Evolutionary conservation across 2,888 invertebrate species (phyloP).

Genomic region (Chrysotoxum bicinctum): DNA sequence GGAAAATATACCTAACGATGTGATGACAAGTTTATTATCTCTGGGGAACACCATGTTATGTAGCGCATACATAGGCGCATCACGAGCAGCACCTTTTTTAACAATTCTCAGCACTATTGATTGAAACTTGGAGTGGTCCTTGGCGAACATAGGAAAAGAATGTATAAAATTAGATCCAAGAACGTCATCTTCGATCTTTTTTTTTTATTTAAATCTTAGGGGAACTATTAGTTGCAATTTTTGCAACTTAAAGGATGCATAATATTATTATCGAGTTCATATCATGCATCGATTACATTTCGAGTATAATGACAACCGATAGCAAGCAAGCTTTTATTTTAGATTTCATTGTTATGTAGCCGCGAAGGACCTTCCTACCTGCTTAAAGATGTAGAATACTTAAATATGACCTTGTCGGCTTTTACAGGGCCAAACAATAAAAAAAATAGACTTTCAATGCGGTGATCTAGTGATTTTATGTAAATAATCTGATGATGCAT

Average conservation of each 20-base stretch:
- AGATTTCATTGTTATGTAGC: constrained; percentile 13
- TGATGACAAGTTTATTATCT: constrained; percentile 69
- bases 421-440: constrained; percentile 5
- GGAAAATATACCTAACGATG: constrained; percentile 60
- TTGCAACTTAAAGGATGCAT: constrained; percentile 49
- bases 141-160: constrained; percentile 56
- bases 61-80: constrained; percentile 50
- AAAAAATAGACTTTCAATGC: neutral
- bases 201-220: constrained; percentile 48
- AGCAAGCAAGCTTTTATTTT: constrained; percentile 29
- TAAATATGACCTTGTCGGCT: constrained; percentile 10
- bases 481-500: constrained; percentile 5
- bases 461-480: constrained; percentile 5
- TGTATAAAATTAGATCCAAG: constrained; percentile 53
- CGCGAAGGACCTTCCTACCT: constrained; percentile 10
- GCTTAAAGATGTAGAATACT: neutral
- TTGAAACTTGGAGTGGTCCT: constrained; percentile 67
- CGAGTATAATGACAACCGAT: constrained; percentile 6
- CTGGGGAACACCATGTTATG: constrained; percentile 61
- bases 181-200: constrained; percentile 45
- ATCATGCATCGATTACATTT: constrained; percentile 51
- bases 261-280: constrained; percentile 60
- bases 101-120: constrained; percentile 69
- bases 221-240: constrained; percentile 19
- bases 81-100: constrained; percentile 66